Evolutionary conservation across 2,113 vertebrate species (phyloP), one percentile per base, ranked within the genome.

Genomic region (Myanophis thanlyinensis): DNA sequence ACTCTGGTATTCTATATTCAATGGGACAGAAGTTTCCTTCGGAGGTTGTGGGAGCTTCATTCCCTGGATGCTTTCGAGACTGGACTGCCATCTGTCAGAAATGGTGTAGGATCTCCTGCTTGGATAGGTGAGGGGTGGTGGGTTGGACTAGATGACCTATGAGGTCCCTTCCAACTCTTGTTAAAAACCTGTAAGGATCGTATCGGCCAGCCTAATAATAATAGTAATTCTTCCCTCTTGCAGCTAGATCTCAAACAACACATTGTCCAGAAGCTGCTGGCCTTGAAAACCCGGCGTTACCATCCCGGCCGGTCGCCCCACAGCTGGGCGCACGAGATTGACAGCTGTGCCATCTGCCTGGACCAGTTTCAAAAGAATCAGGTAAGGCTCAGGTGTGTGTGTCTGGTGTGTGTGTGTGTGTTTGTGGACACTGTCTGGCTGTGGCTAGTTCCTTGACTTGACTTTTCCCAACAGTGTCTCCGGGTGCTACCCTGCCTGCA

Each of bases 301-400:
- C 97, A 98, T 2, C 97, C 97, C 0, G 97, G 98, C 93, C 98
- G 96, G 94, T 93, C 25, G 0, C 95, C 52, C 92, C 96, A 85
- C 40, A 96, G 92, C 73, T 95, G 91, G 87, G 96, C 93, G 10
- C 95, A 96, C 0, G 98, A 98, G 91, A 97, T 97, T 0, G 98
- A 99, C 18, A 98, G 98, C 97, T 99, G 99, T 0, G 99, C 98
- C 0, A 98, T 99, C 49, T 99, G 99, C 95, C 96, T 99, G 97
- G 99, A 99, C 95, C 97, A 98, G 84, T 99, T 99, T 95, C 98
- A 98, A 96, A 98, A 98, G 96, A 98, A 99, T 94, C 99, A 99
- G 98, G 99, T 99, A 90, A 92, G 56, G 10, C 8, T 59, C 25
- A 2, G 49, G 25, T n/a, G n/a, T n/a, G n/a, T n/a, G n/a, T n/a